Conservation (phyloP, 2,888 invertebrate genomes). For the Diarsia mendica region DNA sequence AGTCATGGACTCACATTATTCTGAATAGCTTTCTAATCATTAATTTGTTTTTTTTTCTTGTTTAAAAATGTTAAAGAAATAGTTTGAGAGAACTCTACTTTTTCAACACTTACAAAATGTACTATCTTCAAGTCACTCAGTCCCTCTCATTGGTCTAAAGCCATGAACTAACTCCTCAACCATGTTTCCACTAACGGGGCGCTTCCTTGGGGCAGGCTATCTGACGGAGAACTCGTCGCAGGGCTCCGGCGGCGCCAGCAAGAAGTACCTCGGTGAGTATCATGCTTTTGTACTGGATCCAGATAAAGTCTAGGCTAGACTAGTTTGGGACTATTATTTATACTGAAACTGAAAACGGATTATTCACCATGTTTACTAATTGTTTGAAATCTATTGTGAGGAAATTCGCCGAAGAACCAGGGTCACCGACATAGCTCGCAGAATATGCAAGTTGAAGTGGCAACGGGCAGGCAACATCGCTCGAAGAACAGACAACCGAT, state of each 20-base stretch:
- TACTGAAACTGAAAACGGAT: too few relatives aligned
- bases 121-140: background rate
- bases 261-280: conserved; percentile 80
- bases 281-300: conserved; percentile 37
- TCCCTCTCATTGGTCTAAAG: conserved; percentile 54
- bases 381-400: too few relatives aligned
- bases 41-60: too few relatives aligned
- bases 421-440: too few relatives aligned
- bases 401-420: too few relatives aligned
- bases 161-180: conserved; percentile 66
- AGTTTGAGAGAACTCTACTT: background rate
- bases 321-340: too few relatives aligned
- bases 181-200: conserved; percentile 84
- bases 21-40: background rate
- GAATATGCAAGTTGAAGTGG: too few relatives aligned
- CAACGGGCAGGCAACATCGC: too few relatives aligned
- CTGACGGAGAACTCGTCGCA: conserved; percentile 87
- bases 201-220: conserved; percentile 88
- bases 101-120: background rate
- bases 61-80: too few relatives aligned
- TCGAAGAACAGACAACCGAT: too few relatives aligned
- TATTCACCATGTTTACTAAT: too few relatives aligned
- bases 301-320: too few relatives aligned
- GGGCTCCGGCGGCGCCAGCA: conserved; percentile 77
- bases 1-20: background rate